Conservation (phyloP, 2,113 vertebrate genomes). For the Channa argus region DNA sequence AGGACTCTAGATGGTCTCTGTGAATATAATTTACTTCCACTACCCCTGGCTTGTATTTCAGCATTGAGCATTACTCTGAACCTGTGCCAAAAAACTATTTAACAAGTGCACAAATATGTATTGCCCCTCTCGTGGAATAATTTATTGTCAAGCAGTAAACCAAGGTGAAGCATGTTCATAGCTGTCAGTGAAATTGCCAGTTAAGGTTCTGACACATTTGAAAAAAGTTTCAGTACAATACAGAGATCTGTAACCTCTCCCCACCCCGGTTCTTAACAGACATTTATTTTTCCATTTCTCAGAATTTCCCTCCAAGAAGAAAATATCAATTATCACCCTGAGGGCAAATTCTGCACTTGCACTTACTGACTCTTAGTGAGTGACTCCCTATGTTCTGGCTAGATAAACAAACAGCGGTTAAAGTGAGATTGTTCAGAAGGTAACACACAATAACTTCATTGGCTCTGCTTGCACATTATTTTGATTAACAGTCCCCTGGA, state of each 20-base stretch:
- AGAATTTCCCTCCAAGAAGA: slow-evolving; percentile 46
- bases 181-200: slow-evolving; percentile 62
- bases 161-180: slow-evolving; percentile 59
- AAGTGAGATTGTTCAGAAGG: slow-evolving; percentile 54
- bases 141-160: slow-evolving; percentile 68
- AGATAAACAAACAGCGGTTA: slow-evolving; percentile 61
- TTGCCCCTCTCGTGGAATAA: slow-evolving; percentile 65
- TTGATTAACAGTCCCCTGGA: slow-evolving; percentile 75
- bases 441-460: slow-evolving; percentile 61
- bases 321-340: slow-evolving; percentile 63
- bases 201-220: slow-evolving; percentile 61
- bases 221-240: slow-evolving; percentile 42
- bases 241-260: slow-evolving; percentile 41
- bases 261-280: slow-evolving; percentile 14
- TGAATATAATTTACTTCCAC: slow-evolving; percentile 50
- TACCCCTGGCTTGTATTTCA: slow-evolving; percentile 57
- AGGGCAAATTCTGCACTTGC: slow-evolving; percentile 61
- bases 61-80: slow-evolving; percentile 54
- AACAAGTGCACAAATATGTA: slow-evolving; percentile 65
- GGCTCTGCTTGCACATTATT: slow-evolving; percentile 57
- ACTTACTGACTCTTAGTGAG: slow-evolving; percentile 49
- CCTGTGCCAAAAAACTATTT: slow-evolving; percentile 71
- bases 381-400: slow-evolving; percentile 59
- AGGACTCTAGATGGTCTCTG: slow-evolving; percentile 29
- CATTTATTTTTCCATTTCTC: slow-evolving; percentile 24